phyloP scores from a whole-genome alignment of 2,797 vertebrate genomes.

The Syncerus caffer region DNA sequence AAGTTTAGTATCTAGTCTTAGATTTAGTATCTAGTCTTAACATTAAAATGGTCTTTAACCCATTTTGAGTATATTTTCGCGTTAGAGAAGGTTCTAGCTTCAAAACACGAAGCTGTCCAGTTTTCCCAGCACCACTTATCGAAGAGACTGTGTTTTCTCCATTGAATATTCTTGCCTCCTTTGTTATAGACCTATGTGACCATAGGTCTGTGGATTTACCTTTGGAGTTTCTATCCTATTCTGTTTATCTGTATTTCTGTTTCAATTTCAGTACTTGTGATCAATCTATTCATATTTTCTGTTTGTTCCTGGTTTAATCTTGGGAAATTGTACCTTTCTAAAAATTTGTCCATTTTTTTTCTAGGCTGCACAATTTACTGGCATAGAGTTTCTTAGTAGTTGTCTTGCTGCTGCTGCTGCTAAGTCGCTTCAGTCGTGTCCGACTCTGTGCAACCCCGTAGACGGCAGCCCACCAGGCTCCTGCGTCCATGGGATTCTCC shows the following conservation, averaged over 20 bases:
- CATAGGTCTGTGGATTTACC: background rate
- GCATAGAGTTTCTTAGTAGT: background rate
- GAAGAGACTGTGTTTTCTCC: background rate
- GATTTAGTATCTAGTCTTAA: background rate
- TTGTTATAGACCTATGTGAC: background rate
- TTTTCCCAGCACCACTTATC: background rate
- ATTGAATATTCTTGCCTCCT: background rate
- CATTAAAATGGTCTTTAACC: background rate
- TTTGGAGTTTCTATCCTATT: background rate
- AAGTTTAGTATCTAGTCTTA: background rate
- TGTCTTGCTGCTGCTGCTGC: no score
- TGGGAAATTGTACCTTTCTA: background rate
- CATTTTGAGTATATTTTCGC: background rate
- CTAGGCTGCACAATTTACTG: background rate
- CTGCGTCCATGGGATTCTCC: no score
- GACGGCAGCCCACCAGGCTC: no score
- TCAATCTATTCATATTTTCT: background rate
- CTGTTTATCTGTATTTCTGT: background rate
- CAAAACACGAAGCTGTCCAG: background rate
- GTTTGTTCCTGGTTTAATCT: background rate
- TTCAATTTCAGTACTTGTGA: background rate
- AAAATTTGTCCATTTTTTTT: background rate
- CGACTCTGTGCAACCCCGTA: no score
- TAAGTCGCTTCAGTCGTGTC: no score
- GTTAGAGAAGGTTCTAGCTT: background rate